A percentile compares a stretch with the other conserved stretches of the same genome.
phyloP scores from a whole-genome alignment of 1,140 invertebrate genomes.

The Pteromalus puparum region DNA sequence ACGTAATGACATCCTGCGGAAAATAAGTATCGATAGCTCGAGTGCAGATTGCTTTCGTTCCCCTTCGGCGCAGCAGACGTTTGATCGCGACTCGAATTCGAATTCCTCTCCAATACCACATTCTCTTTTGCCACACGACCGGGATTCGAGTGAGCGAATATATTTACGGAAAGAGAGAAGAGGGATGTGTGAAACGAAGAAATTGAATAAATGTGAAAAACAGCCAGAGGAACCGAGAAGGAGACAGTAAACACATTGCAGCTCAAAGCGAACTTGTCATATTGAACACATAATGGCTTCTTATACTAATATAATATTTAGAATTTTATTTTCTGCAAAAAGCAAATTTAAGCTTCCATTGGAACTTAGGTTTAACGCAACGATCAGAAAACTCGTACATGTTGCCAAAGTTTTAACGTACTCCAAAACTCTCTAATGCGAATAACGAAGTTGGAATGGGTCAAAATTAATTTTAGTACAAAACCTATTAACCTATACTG shows the following conservation, averaged over 20 bases:
- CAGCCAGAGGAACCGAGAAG: not conserved
- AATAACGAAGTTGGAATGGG: not conserved
- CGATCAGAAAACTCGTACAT: not conserved
- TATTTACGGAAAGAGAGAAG: not conserved
- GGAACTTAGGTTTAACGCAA: too few species aligned
- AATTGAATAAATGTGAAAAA: constrained; percentile 1
- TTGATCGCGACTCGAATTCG: constrained; percentile 31
- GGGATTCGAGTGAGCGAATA: not conserved
- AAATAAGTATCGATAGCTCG: constrained; percentile 36
- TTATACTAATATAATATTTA: not conserved
- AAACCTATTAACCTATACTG: too few species aligned
- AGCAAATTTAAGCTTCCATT: too few species aligned
- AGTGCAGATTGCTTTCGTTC: constrained; percentile 44
- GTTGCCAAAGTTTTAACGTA: not conserved
- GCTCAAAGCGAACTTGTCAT: not conserved
- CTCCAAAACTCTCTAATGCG: not conserved
- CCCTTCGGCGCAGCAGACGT: not conserved
- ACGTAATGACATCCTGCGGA: constrained; percentile 44
- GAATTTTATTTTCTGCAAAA: too few species aligned
- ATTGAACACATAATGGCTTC: not conserved
- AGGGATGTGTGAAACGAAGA: not conserved
- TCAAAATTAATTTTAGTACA: not conserved
- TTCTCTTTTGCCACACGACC: not conserved
- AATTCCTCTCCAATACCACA: not conserved
- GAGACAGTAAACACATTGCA: not conserved